Evolutionary conservation across 2,888 invertebrate genomes (phyloP).

Genomic region (Platycheirus rosarum): DNA sequence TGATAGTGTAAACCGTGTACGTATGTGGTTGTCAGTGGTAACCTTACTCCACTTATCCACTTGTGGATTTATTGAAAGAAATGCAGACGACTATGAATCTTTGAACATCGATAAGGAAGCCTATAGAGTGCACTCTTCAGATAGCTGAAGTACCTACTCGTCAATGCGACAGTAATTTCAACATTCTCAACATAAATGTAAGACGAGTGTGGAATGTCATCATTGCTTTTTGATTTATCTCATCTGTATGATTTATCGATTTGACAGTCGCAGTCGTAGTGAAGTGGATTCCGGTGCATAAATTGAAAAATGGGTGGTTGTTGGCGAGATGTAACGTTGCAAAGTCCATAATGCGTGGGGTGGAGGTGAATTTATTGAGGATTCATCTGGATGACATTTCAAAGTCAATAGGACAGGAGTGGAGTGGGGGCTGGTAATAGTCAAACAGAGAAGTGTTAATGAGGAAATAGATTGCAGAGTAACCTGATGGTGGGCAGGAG

Average conservation of each 20-base stretch:
- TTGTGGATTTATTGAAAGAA: slow-evolving; percentile 42
- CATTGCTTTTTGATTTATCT: slow-evolving; percentile 64
- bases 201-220: slow-evolving; percentile 44
- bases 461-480: slow-evolving; percentile 28
- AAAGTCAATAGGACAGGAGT: slow-evolving; percentile 44
- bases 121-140: slow-evolving; percentile 48
- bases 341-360: slow-evolving; percentile 3
- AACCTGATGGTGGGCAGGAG: too few relatives aligned
- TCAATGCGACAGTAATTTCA: slow-evolving; percentile 52
- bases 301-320: slow-evolving; percentile 18
- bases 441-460: slow-evolving; percentile 11
- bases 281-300: neutral
- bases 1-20: slow-evolving; percentile 38
- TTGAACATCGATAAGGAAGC: slow-evolving; percentile 26
- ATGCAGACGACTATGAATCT: neutral
- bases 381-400: slow-evolving; percentile 32
- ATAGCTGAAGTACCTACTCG: slow-evolving; percentile 32
- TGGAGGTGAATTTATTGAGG: neutral
- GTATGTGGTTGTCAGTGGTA: slow-evolving; percentile 34
- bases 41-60: slow-evolving; percentile 41
- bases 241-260: slow-evolving; percentile 68
- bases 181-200: slow-evolving; percentile 36
- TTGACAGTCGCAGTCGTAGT: slow-evolving; percentile 22
- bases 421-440: slow-evolving; percentile 22
- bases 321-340: slow-evolving; percentile 19